Evolutionary conservation across 2,113 vertebrate species (phyloP), one percentile per base, ranked within the genome.

Genomic region (Carlito syrichta): DNA sequence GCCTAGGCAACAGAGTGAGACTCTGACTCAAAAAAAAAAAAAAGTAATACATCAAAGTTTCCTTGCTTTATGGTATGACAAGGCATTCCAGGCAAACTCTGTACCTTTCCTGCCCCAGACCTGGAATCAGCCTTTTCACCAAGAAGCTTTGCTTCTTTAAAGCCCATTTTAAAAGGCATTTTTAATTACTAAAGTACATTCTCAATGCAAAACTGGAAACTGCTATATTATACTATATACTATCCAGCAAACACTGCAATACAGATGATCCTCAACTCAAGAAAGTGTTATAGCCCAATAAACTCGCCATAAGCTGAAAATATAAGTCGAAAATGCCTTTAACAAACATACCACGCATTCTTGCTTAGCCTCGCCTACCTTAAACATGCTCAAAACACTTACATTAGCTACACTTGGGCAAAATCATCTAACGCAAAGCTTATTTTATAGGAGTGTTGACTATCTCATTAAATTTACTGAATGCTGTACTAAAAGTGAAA

Each of bases 171-270:
- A 78, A 89, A 86, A 60, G n/a, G 30, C 17, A 77, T 35, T 77
- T 45, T 50, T 94, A 83, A 95, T 74, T 77, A 88, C 77, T 81
- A 30, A 88, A 73, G 32, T 78, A 83, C 38, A 92, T 43, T 92
- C 66, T 93, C 71, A 94, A 35, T 30, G 63, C n/a, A 82, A 91
- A 97, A 94, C 27, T 66, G 45, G n/a, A 94, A 95, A 77, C 63
- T 77, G 52, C 2, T 22, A 58, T 76, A 77, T 9, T 60, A 79
- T 76, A 77, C 12, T 60, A 79, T 19, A 78, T 43, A 63, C 43
- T 35, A 79, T 27, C 85, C 9, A 86, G 52, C 48, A 91, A 95
- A 95, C 23, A 54, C 60, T 82, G 1, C 4, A 56, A 56, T 43
- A 73, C 40, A 73, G 40, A 73, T 73, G 40, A 13, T 73, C 11